Evolutionary conservation across 2,888 invertebrate species (phyloP), one percentile per base, ranked within the genome.

Genomic region (Agrochola lychnidis): DNA sequence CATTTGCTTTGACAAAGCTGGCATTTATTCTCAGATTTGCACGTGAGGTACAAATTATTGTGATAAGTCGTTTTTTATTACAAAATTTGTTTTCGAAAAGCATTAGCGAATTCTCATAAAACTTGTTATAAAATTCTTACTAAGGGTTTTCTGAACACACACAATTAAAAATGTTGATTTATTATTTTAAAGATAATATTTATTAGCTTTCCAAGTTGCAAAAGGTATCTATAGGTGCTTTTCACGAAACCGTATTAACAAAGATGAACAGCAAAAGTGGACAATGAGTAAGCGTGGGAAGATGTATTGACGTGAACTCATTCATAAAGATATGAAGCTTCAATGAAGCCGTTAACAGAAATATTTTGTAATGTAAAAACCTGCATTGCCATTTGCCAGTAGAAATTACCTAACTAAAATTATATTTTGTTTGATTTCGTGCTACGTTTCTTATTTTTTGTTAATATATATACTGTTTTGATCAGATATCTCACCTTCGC

Each of bases 1-100:
- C 10, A 53, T 75, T 74, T 36, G 48, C 40, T 75, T 51, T 51
- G 16, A 51, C 9, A 25, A 61, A 42, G 30, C 16, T 74, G 40
- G 22, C 22, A 48, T 36, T 59, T 40, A 74, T 30, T n/a, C 61
- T 51, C n/a, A 75, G 51, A 48, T 75, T 61, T 51, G 40, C 30
- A 42, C 19, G 75, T 22, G 12, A 75, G 42, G n/a, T 57, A 45
- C 10, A n/a, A 36, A 48, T 10, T 16, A 22, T 19, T 7, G 12
- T 36, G 0, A 10, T 42, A 45, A 30, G 36, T 61, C 14, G 14
- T 14, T 45, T 53, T 51, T 51, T 36, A 53, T 45, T n/a, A 19
- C 19, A n/a, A 0, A 53, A 53, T 48, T 57, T 57, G 5, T 22
- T 48, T 30, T n/a, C 1, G 1, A 42, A 42, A 42, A 72, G 7